These are phyloP conservation scores for Menura novaehollandiae DNA, from an alignment of 2,113 vertebrate species.

Conservation along the genomic window DNA sequence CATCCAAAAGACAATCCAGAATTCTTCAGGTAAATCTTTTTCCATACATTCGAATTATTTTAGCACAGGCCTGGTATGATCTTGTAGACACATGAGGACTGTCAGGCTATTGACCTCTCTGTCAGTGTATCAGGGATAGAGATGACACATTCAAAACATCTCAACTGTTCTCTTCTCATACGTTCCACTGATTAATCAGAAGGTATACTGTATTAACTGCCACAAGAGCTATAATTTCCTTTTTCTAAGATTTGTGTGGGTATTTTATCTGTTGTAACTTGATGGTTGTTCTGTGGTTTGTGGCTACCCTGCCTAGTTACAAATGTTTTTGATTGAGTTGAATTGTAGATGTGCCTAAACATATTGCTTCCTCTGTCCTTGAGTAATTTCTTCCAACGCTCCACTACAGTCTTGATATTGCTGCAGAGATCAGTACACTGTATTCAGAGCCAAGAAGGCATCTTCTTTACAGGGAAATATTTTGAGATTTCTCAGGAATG, in stretches of 20 bases:
- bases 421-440: background rate
- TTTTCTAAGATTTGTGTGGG: background rate
- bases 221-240: background rate
- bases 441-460: background rate
- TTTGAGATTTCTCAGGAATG: background rate
- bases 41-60: background rate
- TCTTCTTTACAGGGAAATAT: background rate
- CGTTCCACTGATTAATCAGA: background rate
- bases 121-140: background rate
- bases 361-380: constrained; percentile 22
- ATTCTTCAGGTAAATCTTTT: background rate
- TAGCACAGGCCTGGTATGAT: background rate
- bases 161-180: background rate
- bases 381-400: background rate
- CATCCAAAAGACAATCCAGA: background rate
- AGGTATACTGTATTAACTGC: background rate
- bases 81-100: background rate
- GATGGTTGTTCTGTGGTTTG: constrained; percentile 40
- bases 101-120: background rate
- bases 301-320: background rate
- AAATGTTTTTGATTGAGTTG: background rate
- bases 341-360: constrained; percentile 9
- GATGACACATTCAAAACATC: background rate
- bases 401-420: background rate
- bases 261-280: background rate